Percentiles rank a stretch among this genome's conserved stretches.
These are phyloP conservation scores for Lochmaea capreae DNA, from an alignment of 2,888 invertebrate genomes.

Conservation along the genomic window DNA sequence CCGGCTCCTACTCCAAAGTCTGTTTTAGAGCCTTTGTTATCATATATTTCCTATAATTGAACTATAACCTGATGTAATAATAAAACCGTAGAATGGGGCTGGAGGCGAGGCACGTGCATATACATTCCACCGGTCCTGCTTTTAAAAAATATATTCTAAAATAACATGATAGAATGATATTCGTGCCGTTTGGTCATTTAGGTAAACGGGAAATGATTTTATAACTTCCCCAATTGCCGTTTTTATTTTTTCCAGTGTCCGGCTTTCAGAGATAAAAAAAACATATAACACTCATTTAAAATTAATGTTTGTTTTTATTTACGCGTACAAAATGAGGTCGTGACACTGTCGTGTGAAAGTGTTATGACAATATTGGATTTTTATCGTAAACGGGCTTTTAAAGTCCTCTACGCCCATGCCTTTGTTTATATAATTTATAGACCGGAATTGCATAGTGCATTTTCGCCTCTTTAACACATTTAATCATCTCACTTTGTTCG, in stretches of 20 bases:
- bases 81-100: no score
- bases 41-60: no score
- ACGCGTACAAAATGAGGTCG: background rate
- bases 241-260: constrained; percentile 2
- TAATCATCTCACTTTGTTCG: constrained; percentile 2
- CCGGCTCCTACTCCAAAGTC: no score
- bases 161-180: background rate
- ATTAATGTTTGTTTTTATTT: constrained; percentile 4
- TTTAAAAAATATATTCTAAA: no score
- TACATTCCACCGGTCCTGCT: no score
- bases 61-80: no score
- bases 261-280: constrained; percentile 15
- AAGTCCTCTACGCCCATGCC: background rate
- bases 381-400: background rate
- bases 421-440: background rate
- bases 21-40: no score
- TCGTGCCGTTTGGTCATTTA: background rate
- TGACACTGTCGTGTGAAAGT: background rate
- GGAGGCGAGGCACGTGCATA: no score
- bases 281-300: background rate
- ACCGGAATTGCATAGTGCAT: background rate
- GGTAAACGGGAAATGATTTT: background rate
- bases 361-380: background rate
- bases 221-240: background rate
- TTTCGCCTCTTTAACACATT: background rate